Base-by-base conservation (phyloP, 1,140 invertebrate genomes). In the Aphaenogaster floridana region DNA sequence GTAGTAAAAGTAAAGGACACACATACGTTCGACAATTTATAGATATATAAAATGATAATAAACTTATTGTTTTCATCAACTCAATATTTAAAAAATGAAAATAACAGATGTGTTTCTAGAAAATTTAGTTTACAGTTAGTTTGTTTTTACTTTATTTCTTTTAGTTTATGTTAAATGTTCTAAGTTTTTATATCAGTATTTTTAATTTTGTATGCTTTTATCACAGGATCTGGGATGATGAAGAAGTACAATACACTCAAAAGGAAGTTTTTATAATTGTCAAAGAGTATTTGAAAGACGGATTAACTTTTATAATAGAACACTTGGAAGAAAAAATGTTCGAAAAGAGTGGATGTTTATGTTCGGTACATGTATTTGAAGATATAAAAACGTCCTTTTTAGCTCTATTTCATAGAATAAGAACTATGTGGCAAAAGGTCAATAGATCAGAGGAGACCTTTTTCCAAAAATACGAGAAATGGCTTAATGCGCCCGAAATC, bases 191-290 rank as follows among this genome's bases (percentile, higher is more conserved):
- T 21, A 21, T 21, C 21, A 21, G 21, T 21, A 21, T 21, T 21
- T 21, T 21, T 21, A 21, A 21, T 21, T 21, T 21, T 21, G 21
- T 21, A 21, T 21, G 21, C 21, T 21, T 21, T 21, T 21, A 21
- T 21, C 21, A 21, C 21, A 21, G 21, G 21, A 21, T 21, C 21
- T 21, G 21, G 21, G 21, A 0, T 21, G 21, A 21, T 21, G 21
- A 21, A 21, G 21, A 21, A 21, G 21, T 21, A 21, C 21, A 21
- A 21, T 21, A 21, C 11, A 61, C 59, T 0, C n/a, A 8, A 61
- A 61, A 61, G 59, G 21, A 61, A 61, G 59, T 61, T 61, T 61
- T 61, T 9, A 61, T 61, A 34, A 61, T 61, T n/a, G n/a, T 61
- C 21, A 28, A 11, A 34, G 7, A 61, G 21, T 3, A 61, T 61